Evolutionary conservation across 1,140 invertebrate genomes (phyloP).

Genomic region (Lutraria rhynchaena): DNA sequence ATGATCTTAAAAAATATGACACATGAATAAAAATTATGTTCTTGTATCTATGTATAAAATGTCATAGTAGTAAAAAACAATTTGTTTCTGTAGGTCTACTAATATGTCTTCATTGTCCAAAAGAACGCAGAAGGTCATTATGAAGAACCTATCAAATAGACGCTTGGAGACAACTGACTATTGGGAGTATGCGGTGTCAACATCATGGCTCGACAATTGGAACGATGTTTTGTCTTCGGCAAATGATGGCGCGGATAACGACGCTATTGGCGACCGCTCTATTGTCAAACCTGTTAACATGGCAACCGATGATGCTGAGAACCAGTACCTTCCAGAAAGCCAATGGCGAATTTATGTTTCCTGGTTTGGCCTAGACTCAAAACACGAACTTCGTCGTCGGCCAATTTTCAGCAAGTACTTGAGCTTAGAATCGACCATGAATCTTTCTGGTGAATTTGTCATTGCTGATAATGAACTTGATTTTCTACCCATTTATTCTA

Average conservation of each 20-base stretch:
- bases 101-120: background rate
- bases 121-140: background rate
- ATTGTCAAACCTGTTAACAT: conserved; percentile 8
- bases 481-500: conserved; percentile 8
- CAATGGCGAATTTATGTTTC: conserved; percentile 14
- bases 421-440: background rate
- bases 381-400: conserved; percentile 13
- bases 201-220: conserved; percentile 15
- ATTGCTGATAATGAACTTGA: conserved; percentile 5
- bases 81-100: too few species aligned
- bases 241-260: background rate
- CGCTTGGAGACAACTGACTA: background rate
- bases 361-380: conserved; percentile 8
- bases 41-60: too few species aligned
- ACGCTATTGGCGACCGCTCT: background rate
- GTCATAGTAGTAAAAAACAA: too few species aligned
- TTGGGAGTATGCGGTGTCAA: conserved; percentile 35
- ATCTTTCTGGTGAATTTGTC: conserved; percentile 2
- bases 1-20: too few species aligned
- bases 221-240: background rate
- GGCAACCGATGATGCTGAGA: conserved; percentile 6
- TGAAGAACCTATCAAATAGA: background rate
- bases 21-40: too few species aligned
- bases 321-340: conserved; percentile 10
- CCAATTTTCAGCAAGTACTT: conserved; percentile 11